Base-by-base conservation (phyloP, 2,888 invertebrate genomes). In the Drosophila macrospina region DNA sequence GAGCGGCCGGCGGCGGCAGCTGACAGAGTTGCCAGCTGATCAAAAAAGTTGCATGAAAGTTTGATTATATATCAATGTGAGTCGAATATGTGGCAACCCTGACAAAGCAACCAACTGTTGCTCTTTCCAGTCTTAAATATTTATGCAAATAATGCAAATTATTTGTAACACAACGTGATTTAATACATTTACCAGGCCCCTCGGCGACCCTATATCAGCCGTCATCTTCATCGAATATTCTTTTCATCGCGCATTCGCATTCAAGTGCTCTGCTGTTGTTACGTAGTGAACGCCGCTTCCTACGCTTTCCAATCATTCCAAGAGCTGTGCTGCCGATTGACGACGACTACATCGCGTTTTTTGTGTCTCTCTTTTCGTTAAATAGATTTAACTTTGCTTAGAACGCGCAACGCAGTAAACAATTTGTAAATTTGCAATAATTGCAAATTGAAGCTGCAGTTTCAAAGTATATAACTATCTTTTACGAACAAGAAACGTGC, bases 271-370 rank as follows among this genome's bases (percentile, higher is more conserved):
- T 80, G 80, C 63, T 26, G 79, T 56, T 80, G 78, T 88, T 83
- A 88, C 84, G 83, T 85, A 67, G 71, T 47, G 41, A 65, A 60
- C 72, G 59, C 65, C 55, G 74, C 75, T 74, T 54, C 75, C 57
- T 30, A 45, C 59, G 48, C 75, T 73, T 79, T 67, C 77, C 73
- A 70, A 68, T 62, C 73, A 62, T 79, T 78, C 78, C 74, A 75
- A 77, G 52, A 15, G 54, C 60, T 11, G 15, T 48, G 52, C 28
- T 42, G 32, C 37, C 42, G 57, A 42, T 37, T 51, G 41, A 41
- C 44, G 52, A 48, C 50, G 44, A 32, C 65, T 37, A 42, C 60
- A 15, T 48, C 61, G 61, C 37, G 36, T 54, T 60, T 47, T 54
- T 66, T 45, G 36, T 50, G 42, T 42, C 39, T 61, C 36, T 57